Conservation (phyloP, 1,140 invertebrate species). For the Nasonia vitripennis region DNA sequence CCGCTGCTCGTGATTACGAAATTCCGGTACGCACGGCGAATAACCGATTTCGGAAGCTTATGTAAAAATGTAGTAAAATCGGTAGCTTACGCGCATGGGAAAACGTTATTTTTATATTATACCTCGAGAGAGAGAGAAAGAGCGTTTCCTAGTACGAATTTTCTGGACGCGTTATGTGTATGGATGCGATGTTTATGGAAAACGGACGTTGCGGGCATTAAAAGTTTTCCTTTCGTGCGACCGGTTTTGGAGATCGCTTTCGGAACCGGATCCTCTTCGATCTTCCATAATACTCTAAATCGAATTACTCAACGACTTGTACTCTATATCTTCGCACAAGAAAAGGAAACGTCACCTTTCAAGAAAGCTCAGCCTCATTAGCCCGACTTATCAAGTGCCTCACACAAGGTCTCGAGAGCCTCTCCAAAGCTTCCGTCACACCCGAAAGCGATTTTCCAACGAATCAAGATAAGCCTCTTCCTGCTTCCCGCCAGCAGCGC, state of each 20-base stretch:
- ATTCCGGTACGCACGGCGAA: not conserved
- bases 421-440: not conserved
- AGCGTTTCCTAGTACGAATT: too few relatives aligned
- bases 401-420: not conserved
- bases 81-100: not conserved
- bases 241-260: too few relatives aligned
- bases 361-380: too few relatives aligned
- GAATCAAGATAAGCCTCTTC: not conserved
- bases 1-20: slow-evolving; percentile 9
- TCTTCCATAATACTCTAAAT: too few relatives aligned
- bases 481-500: not conserved
- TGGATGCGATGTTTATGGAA: not conserved
- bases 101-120: not conserved
- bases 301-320: too few relatives aligned
- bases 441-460: not conserved
- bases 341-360: too few relatives aligned
- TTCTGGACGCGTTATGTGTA: too few relatives aligned
- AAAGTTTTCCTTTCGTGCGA: not conserved
- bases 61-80: slow-evolving; percentile 24
- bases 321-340: too few relatives aligned
- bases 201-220: not conserved
- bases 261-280: too few relatives aligned
- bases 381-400: not conserved
- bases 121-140: too few relatives aligned
- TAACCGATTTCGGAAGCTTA: slow-evolving; percentile 11